Base-by-base conservation (phyloP, 2,797 vertebrate genomes). In the Anniella stebbinsi region DNA sequence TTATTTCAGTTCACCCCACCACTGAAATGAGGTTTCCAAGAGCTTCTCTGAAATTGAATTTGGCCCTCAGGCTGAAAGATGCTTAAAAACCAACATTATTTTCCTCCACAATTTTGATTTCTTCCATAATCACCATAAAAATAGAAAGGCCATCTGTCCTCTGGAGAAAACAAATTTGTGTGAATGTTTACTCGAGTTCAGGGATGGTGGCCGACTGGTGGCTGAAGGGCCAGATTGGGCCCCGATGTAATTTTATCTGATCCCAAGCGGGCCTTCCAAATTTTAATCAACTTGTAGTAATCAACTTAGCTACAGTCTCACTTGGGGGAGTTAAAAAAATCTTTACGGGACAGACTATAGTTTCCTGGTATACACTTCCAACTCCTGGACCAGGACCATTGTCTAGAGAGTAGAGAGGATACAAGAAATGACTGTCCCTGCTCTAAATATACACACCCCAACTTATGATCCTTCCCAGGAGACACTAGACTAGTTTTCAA, bases 81-180 rank as follows among this genome's bases (percentile, higher is more conserved):
- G 60, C 21, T 63, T 78, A 17, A 51, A 30, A 78, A 78, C 36
- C 54, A 80, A 36, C 18, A 54, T 54, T 41, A 45, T 88, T 63
- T 33, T 36, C 93, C 93, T 92, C 90, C 92, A 94, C 87, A 93
- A 72, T 92, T 93, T 96, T 95, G 84, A 86, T 82, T 95, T 94
- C 92, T 93, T 92, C 90, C 89, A 89, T 91, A 94, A 96, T 92
- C 93, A 21, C 18, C 38, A 73, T 8, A 82, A 75, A 54, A 57
- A 15, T 36, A 57, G 54, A 70, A 28, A 8, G 45, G 36, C 17
- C 8, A 2, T 15, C 45, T 51, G 30, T 41, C 36, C 21, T 51
- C 33, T 60, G 2, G 38, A 21, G 57, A 75, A 45, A 83, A 75
- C 38, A n/a, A 18, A 28, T 76, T 36, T 84, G 57, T 66, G 73